Conservation (phyloP, 1,140 invertebrate species). For the Bombus affinis region DNA sequence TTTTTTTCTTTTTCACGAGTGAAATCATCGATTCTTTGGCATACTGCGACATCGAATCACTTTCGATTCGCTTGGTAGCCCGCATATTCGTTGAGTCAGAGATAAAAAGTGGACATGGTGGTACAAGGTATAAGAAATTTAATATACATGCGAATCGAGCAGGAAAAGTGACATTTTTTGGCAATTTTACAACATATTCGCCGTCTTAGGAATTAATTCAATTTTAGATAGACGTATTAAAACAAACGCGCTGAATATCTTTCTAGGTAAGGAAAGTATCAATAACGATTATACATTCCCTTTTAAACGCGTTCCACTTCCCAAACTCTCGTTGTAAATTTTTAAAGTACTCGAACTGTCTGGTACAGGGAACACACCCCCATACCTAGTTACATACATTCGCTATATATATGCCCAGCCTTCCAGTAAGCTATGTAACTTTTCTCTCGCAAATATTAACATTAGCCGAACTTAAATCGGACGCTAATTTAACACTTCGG, state of each 20-base stretch:
- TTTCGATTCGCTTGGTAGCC: neutral
- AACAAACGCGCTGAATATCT: no score
- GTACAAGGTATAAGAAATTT: neutral
- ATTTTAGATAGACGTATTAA: neutral
- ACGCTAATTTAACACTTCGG: neutral
- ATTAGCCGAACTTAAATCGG: neutral
- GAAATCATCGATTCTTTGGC: neutral
- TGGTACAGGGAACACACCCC: neutral
- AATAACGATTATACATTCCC: neutral
- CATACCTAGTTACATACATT: neutral
- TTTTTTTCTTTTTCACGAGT: neutral
- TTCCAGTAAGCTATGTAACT: neutral
- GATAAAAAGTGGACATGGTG: no score
- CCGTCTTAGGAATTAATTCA: neutral
- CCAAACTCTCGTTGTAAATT: neutral
- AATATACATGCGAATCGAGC: neutral
- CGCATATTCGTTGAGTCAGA: neutral
- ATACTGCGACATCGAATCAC: neutral
- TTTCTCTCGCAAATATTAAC: conserved; percentile 3
- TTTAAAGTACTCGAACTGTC: neutral
- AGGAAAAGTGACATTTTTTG: neutral
- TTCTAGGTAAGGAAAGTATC: no score
- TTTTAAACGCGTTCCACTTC: neutral
- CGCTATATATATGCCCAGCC: neutral
- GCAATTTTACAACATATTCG: neutral